Base-by-base conservation (phyloP, 53 echinoderm and acorn worm genomes). In the Echinarachnius parma region DNA sequence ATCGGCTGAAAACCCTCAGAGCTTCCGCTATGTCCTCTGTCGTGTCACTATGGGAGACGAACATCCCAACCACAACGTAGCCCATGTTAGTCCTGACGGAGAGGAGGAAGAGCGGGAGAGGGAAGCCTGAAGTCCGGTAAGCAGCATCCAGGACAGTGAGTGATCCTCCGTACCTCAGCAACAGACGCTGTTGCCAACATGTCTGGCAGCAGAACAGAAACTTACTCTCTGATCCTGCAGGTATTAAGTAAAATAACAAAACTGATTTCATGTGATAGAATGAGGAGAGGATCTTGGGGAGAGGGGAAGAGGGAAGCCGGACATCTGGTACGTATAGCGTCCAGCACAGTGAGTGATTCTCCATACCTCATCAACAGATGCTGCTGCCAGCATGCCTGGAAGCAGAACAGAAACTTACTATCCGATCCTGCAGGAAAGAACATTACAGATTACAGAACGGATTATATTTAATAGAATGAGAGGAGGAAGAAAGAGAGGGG, bases 171-270 rank as follows among this genome's bases (percentile, higher is more conserved):
- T 86, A 86, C 34, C 31, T 68, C 48, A 39, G 23, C 21, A 88
- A 80, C n/a, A 88, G 62, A 3, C 61, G 75, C 10, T 65, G 79
- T 44, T 88, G 88, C 44, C 75, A 64, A 3, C 32, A 54, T 34
- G 75, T 76, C 62, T 88, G 88, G 42, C 82, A 82, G 53, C 86
- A 86, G 72, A 86, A 86, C 25, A 86, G 77, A 57, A 86, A 86
- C 4, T 72, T 72, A 62, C 72, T 82, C 61, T 62, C 78, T 34
- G 46, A 63, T 53, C 71, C 61, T 78, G 54, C 9, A 7, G 25
- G 36, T 10, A 23, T n/a, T n/a, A n/a, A n/a, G n/a, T n/a, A n/a
- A n/a, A n/a, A n/a, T n/a, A n/a, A n/a, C n/a, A n/a, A n/a, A n/a
- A n/a, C n/a, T n/a, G n/a, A n/a, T n/a, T n/a, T n/a, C n/a, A n/a